Conservation (phyloP, 2,113 vertebrate species). For the Barbus barbus region DNA sequence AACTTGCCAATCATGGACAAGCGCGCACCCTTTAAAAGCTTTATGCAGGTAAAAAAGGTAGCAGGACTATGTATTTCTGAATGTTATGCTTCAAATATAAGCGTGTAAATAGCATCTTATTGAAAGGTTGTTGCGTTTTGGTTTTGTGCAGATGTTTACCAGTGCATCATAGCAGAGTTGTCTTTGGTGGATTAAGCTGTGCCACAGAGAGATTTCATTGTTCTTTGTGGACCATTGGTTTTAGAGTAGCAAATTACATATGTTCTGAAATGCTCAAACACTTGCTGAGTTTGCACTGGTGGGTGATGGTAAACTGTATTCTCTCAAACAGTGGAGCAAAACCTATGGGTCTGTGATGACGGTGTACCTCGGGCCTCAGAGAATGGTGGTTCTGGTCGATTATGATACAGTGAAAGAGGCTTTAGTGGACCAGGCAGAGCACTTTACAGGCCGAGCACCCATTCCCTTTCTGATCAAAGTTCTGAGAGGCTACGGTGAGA, state of each 20-base stretch:
- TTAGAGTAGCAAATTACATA: neutral
- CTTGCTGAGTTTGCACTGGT: neutral
- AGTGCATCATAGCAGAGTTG: neutral
- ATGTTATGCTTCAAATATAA: neutral
- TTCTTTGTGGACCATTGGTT: neutral
- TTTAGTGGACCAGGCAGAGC: slow-evolving; percentile 71
- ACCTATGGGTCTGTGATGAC: slow-evolving; percentile 70
- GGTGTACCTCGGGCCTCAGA: slow-evolving; percentile 68
- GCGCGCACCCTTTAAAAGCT: slow-evolving; percentile 62
- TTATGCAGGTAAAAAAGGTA: slow-evolving; percentile 64
- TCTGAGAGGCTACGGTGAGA: slow-evolving; percentile 66
- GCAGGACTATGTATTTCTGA: neutral
- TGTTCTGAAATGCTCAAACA: neutral
- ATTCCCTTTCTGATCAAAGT: slow-evolving; percentile 56
- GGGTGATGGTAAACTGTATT: neutral
- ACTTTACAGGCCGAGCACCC: slow-evolving; percentile 66
- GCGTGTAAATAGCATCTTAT: neutral
- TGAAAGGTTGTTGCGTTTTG: neutral
- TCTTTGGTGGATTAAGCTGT: neutral
- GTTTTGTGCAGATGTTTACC: neutral
- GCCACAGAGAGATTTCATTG: neutral
- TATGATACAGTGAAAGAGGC: slow-evolving; percentile 74
- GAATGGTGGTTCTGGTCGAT: slow-evolving; percentile 68
- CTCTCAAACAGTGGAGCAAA: slow-evolving; percentile 63
- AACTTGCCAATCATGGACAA: slow-evolving; percentile 67